These are phyloP conservation scores for Andricus curvator DNA, from an alignment of 2,888 invertebrate species.

Conservation along the genomic window DNA sequence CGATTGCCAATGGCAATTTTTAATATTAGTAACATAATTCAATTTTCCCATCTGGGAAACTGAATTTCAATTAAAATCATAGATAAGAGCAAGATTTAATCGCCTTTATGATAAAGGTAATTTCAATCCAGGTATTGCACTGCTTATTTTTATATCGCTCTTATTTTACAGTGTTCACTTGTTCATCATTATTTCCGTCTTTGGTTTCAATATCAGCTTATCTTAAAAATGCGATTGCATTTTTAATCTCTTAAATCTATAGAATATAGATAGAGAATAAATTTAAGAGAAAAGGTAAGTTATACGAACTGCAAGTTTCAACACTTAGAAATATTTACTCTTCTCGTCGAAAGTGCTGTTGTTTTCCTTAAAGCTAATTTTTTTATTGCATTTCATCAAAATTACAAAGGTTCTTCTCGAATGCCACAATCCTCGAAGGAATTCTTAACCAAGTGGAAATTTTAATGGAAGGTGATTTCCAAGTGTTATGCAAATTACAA, in stretches of 20 bases:
- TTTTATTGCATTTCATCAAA: background rate
- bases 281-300: background rate
- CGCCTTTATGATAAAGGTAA: background rate
- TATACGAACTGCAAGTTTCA: conserved; percentile 5
- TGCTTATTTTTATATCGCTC: conserved; percentile 22
- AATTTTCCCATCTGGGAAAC: background rate
- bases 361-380: background rate
- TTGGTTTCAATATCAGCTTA: background rate
- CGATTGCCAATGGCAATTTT: conserved; percentile 5
- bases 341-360: background rate
- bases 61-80: background rate
- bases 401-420: background rate
- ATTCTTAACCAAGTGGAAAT: conserved; percentile 11
- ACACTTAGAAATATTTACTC: background rate
- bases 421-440: background rate
- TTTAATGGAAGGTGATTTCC: conserved; percentile 34
- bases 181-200: conserved; percentile 16
- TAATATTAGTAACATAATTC: background rate
- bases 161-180: conserved; percentile 3
- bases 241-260: background rate
- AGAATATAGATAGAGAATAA: background rate
- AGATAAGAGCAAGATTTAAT: background rate
- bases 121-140: background rate
- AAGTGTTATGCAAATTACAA: background rate
- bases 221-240: background rate